phyloP scores from a whole-genome alignment of 2,113 vertebrate species.

The Lepisosteus osseus region DNA sequence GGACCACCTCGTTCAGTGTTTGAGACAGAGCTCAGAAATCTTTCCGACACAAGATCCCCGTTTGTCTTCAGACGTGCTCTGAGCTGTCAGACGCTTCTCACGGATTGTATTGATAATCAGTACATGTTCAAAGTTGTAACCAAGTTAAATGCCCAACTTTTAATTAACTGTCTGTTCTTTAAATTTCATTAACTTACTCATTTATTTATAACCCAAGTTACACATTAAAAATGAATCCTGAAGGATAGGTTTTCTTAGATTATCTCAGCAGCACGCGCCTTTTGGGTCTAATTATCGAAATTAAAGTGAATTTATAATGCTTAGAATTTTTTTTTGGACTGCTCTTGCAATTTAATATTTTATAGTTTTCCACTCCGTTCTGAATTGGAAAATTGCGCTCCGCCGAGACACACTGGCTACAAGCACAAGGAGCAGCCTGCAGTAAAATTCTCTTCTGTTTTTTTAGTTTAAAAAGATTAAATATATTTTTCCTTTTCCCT shows the following conservation, averaged over 20 bases:
- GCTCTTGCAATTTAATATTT: conserved; percentile 29
- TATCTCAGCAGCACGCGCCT: conserved; percentile 33
- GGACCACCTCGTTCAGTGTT: no score
- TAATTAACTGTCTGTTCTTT: conserved; percentile 22
- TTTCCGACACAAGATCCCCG: no score
- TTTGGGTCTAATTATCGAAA: conserved; percentile 43
- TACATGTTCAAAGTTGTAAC: conserved; percentile 31
- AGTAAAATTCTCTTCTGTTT: conserved; percentile 18
- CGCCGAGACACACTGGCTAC: conserved; percentile 19
- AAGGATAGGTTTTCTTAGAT: conserved; percentile 33
- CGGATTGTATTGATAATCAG: conserved; percentile 18
- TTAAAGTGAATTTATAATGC: conserved; percentile 44
- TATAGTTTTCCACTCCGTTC: conserved; percentile 28
- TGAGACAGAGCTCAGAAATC: no score
- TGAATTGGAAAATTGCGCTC: conserved; percentile 30
- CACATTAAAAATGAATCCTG: conserved; percentile 37
- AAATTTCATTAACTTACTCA: conserved; percentile 24
- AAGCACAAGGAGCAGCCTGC: conserved; percentile 11
- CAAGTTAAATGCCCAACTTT: conserved; percentile 31
- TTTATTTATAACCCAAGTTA: conserved; percentile 39
- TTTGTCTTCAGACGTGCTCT: no score
- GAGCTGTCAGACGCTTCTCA: not conserved
- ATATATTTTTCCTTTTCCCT: conserved; percentile 22
- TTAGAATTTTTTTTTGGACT: conserved; percentile 23
- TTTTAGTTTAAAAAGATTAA: conserved; percentile 30